phyloP scores from a whole-genome alignment of 1,140 invertebrate genomes.

The Aphelenchoides avenae region DNA sequence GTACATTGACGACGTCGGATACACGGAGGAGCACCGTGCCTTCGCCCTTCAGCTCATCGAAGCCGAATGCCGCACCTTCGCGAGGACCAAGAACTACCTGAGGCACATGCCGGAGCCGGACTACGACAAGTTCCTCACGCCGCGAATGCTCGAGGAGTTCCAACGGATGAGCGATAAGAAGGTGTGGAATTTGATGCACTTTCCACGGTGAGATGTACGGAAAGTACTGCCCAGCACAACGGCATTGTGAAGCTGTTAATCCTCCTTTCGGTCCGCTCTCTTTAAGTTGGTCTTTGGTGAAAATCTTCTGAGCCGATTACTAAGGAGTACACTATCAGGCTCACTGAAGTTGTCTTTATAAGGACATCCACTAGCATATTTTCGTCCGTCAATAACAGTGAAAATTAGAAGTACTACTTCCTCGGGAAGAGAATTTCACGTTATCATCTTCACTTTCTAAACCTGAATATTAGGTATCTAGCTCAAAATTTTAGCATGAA shows the following conservation, averaged over 20 bases:
- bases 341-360: not conserved
- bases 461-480: too few relatives aligned
- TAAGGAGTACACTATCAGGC: too few relatives aligned
- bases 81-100: constrained; percentile 46
- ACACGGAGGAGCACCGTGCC: constrained; percentile 41
- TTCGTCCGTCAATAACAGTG: not conserved
- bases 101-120: constrained; percentile 28
- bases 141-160: constrained; percentile 22
- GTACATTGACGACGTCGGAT: constrained; percentile 37
- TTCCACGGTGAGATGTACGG: too few relatives aligned
- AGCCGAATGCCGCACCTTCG: constrained; percentile 30
- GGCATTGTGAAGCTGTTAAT: too few relatives aligned
- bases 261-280: too few relatives aligned
- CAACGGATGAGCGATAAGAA: constrained; percentile 32
- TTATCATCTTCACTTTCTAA: constrained; percentile 17
- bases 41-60: constrained; percentile 36
- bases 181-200: too few relatives aligned
- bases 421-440: not conserved
- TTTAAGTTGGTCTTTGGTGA: too few relatives aligned
- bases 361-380: not conserved
- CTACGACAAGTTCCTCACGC: constrained; percentile 40
- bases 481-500: not conserved
- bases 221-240: too few relatives aligned
- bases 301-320: too few relatives aligned
- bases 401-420: not conserved